Evolutionary conservation across 2,888 invertebrate genomes (phyloP).

Genomic region (Eupithecia pulchellata): DNA sequence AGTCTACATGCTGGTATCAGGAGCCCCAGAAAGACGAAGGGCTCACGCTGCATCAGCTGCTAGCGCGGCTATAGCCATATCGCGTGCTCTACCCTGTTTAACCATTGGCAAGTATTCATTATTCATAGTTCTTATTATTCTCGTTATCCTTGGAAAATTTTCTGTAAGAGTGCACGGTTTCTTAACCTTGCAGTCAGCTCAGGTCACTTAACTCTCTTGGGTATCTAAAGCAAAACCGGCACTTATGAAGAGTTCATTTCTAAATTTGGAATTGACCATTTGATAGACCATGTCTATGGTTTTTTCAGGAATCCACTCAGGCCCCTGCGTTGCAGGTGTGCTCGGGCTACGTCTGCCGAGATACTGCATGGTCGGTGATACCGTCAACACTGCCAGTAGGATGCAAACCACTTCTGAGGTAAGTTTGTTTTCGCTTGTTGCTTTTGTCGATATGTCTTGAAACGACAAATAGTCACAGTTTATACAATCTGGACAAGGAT

Average conservation of each 20-base stretch:
- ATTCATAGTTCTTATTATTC: background rate
- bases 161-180: no score
- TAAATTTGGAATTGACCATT: background rate
- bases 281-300: background rate
- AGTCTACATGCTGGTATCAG: constrained; percentile 95
- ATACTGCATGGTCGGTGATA: constrained; percentile 96
- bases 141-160: no score
- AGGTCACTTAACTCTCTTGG: no score
- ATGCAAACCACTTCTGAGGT: constrained; percentile 90
- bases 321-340: constrained; percentile 94
- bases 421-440: background rate
- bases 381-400: constrained; percentile 95
- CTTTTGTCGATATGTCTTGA: background rate
- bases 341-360: constrained; percentile 93
- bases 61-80: constrained; percentile 91
- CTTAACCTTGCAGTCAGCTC: no score
- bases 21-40: constrained; percentile 90
- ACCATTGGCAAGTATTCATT: constrained; percentile 71
- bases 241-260: no score
- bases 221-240: no score
- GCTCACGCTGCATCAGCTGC: constrained; percentile 92
- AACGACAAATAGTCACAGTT: background rate
- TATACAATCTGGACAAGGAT: background rate
- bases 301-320: constrained; percentile 90
- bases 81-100: constrained; percentile 88